Evolutionary conservation across 2,797 vertebrate genomes (phyloP), one percentile per base, ranked within the genome.

Genomic region (Amniataba percoides): DNA sequence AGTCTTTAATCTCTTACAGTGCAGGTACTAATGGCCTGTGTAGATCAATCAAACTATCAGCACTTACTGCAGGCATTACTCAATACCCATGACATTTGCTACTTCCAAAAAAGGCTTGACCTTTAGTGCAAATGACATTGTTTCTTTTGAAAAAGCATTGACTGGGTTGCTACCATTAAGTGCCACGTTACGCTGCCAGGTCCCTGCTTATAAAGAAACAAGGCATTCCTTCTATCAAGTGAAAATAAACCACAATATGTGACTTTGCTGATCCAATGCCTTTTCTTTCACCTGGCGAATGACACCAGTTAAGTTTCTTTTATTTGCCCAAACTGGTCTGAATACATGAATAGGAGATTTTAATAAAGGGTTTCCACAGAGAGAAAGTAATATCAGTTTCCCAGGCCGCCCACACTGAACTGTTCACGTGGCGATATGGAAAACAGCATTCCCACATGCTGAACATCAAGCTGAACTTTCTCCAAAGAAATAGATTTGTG

Each of bases 361-460:
- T 80, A 84, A 87, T 86, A 88, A 82, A 84, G 51, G 46, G 46
- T 69, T 75, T 88, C 73, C 61, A 69, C 51, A 0, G 62, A 82
- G 70, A 80, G 71, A 85, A 87, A 84, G 78, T 80, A 84, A 87
- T 85, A 87, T 71, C 49, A 40, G 61, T 69, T 85, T 85, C 82
- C 81, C 82, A 71, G 69, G 64, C 71, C 63, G 31, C 90, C 88
- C 80, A 88, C 87, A 34, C 77, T 69, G 66, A 88, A 72, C 59
- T 8, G 81, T 78, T 89, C 71, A 78, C 7, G 6, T 72, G 77
- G 81, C 16, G 21, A 69, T 64, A 77, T 80, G 84, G 65, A 81
- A 79, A 87, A 79, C 78, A 74, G 61, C 27, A 48, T 88, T 86
- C 69, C 79, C 62, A 80, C 80, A 69, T 4, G 1, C 53, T 53